Conservation (phyloP, 2,113 vertebrate species). For the Elaphurus davidianus region DNA sequence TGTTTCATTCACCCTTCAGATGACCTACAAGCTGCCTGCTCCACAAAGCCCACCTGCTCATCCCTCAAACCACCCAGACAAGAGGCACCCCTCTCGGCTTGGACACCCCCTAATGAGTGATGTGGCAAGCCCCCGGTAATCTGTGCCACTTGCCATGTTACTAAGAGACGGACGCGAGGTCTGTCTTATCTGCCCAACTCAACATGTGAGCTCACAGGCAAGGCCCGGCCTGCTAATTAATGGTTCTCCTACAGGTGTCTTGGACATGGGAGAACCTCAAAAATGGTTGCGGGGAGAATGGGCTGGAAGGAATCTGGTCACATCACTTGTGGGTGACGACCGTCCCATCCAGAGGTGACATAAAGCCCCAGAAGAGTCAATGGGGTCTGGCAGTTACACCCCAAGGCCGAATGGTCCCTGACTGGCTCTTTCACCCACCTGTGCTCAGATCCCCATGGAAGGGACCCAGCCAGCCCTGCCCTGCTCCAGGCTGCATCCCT, state of each 20-base stretch:
- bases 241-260: background rate
- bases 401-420: accelerated
- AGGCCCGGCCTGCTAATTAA: accelerated
- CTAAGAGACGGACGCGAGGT: background rate
- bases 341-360: background rate
- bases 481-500: too few relatives aligned
- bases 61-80: background rate
- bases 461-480: background rate
- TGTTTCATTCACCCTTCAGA: background rate
- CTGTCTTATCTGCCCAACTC: background rate
- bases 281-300: background rate
- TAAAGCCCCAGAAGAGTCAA: background rate
- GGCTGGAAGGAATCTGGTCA: background rate
- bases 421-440: background rate
- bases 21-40: background rate
- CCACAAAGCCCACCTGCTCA: background rate
- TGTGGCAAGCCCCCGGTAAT: background rate
- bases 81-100: background rate
- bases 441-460: background rate
- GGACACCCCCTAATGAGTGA: background rate
- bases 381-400: accelerated
- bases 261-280: background rate
- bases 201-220: accelerated
- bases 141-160: background rate
- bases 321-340: accelerated